Percentiles rank a stretch among this genome's conserved stretches.
Conservation (phyloP, 2,797 vertebrate genomes). For the Poliocrania exsul region DNA sequence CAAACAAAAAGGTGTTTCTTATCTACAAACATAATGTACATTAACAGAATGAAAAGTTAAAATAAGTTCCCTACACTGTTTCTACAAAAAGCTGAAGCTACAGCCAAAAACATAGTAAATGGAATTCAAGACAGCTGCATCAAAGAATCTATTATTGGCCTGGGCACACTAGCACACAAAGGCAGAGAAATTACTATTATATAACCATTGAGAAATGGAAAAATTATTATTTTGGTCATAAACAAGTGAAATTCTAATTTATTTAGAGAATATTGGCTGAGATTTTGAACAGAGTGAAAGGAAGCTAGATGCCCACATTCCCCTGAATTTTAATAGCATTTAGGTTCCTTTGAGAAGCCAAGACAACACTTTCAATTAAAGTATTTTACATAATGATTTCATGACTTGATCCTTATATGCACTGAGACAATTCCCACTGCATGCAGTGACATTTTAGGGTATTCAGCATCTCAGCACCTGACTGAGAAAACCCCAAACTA, state of each 20-base stretch:
- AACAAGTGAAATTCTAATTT: conserved; percentile 55
- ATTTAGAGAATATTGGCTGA: conserved; percentile 26
- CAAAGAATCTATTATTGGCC: conserved; percentile 53
- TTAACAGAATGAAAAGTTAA: not conserved
- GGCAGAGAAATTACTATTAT: conserved; percentile 52
- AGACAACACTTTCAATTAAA: conserved; percentile 32
- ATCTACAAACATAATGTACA: not conserved
- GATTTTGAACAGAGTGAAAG: conserved; percentile 12
- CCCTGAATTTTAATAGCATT: conserved; percentile 17
- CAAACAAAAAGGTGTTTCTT: not conserved
- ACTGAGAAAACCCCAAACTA: not conserved
- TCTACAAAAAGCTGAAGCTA: not conserved
- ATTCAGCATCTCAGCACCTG: not conserved
- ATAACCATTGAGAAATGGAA: conserved; percentile 43
- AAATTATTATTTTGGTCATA: conserved; percentile 66
- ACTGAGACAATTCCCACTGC: not conserved
- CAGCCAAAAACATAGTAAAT: conserved; percentile 36
- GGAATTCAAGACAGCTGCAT: conserved; percentile 61
- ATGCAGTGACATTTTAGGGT: not conserved
- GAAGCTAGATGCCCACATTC: not conserved
- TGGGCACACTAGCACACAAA: conserved; percentile 30
- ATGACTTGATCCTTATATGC: not conserved
- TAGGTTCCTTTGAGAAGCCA: conserved; percentile 25
- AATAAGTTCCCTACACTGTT: not conserved
- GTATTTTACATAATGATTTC: conserved; percentile 28